These are phyloP conservation scores for Pachypeltis micranthus DNA, from an alignment of 1,140 invertebrate genomes.

Conservation along the genomic window DNA sequence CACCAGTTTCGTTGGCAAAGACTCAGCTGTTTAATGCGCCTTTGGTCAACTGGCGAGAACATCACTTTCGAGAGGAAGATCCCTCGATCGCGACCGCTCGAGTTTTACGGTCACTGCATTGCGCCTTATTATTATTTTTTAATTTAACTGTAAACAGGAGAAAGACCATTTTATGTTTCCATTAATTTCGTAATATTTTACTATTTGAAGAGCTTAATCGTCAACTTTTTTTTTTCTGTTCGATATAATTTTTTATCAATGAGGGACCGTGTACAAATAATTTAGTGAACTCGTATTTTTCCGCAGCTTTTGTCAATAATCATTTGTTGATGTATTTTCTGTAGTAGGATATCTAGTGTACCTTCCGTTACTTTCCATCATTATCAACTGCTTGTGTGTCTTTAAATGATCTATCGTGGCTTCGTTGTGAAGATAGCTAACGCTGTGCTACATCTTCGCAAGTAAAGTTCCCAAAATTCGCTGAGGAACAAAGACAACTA, in stretches of 20 bases:
- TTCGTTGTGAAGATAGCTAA: too few species aligned
- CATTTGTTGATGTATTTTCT: not conserved
- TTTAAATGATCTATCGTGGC: too few species aligned
- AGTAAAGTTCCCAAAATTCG: too few species aligned
- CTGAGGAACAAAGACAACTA: too few species aligned
- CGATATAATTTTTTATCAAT: too few species aligned
- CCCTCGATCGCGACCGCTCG: not conserved
- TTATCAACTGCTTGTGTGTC: too few species aligned
- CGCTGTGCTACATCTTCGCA: too few species aligned
- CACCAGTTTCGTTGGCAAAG: conserved; percentile 69
- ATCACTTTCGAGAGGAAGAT: too few species aligned
- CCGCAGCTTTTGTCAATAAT: too few species aligned
- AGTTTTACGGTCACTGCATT: not conserved
- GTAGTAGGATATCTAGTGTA: not conserved
- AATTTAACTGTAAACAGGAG: not conserved
- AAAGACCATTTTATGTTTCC: conserved; percentile 1
- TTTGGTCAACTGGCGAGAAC: too few species aligned
- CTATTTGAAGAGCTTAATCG: not conserved
- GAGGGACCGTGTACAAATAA: conserved; percentile 7
- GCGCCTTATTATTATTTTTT: not conserved
- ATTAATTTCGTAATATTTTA: not conserved
- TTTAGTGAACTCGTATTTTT: not conserved
- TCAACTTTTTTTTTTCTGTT: too few species aligned
- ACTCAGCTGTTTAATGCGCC: conserved; percentile 59
- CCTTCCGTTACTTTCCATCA: too few species aligned